Conservation (phyloP, 2,888 invertebrate genomes). For the Pandemis cinnamomeana region DNA sequence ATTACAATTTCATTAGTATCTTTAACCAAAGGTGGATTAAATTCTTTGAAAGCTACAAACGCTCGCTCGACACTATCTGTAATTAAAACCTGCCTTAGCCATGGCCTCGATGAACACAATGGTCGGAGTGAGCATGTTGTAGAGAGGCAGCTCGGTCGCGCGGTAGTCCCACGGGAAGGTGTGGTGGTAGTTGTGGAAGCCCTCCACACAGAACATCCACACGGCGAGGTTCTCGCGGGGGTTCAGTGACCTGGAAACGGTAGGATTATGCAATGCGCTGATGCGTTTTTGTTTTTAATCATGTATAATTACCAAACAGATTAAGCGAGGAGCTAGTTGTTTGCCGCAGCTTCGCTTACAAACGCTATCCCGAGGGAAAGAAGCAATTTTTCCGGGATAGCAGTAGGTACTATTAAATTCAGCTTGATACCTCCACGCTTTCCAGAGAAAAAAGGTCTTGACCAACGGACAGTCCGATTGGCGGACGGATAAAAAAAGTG, state of each 20-base stretch:
- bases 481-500: no score
- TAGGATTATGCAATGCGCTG: background rate
- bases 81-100: slow-evolving; percentile 77
- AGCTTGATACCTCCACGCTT: no score
- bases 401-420: no score
- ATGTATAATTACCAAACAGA: background rate
- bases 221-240: slow-evolving; percentile 89
- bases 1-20: no score
- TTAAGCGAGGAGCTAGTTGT: no score
- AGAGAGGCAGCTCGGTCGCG: slow-evolving; percentile 87
- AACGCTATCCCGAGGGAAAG: no score
- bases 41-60: background rate
- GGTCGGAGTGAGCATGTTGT: slow-evolving; percentile 87
- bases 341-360: no score
- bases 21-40: background rate
- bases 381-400: no score
- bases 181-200: slow-evolving; percentile 95
- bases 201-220: slow-evolving; percentile 88
- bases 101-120: slow-evolving; percentile 89
- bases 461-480: no score
- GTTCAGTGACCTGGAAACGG: slow-evolving; percentile 81
- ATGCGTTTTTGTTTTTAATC: background rate
- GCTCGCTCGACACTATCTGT: slow-evolving; percentile 6
- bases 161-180: slow-evolving; percentile 91
- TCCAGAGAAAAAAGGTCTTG: no score